Base-by-base conservation (phyloP, 92 coral and sea anemone species). In the Siderastrea radians region DNA sequence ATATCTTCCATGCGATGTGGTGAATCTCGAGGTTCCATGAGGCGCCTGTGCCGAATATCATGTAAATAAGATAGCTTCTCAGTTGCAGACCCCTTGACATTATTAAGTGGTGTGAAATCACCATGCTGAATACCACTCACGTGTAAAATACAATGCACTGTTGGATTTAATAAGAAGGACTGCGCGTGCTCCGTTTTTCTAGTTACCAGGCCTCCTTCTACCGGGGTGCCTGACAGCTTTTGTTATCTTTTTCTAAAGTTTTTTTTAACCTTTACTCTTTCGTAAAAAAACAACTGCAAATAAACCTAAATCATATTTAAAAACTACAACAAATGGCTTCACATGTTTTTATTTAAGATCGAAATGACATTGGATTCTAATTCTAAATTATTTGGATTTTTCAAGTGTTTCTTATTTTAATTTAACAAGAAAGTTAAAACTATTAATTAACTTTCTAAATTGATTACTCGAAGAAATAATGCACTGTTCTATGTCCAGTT, bases 1-100 rank as follows among this genome's bases (percentile, higher is more conserved):
- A 86, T 81, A 51, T 85, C 79, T n/a, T 90, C 90, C 90, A 90
- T 90, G 72, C 90, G 88, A 90, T 79, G n/a, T 7, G 93, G 90
- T 26, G 93, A 90, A 48, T 80, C 90, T 46, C 2, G 86, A 64
- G 84, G 87, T 59, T 80, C 87, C 6, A 14, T 60, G 17, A 86
- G 87, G 15, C 93, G 64, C 62, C 72, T 85, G 11, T 85, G 53
- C 11, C 90, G 83, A 72, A 90, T 90, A 43, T 76, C 58, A 43
- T 86, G 87, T 53, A 86, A 68, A 4, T 90, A 84, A 71, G 15
- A 44, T 7, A 90, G 87, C 84, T 75, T 80, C n/a, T 86, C 85
- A 85, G 68, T 71, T 58, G 83, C 88, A 64, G 74, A 74, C 66
- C 94, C 94, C 46, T 86, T 80, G 78, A 75, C 87, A 75, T 91